Conservation (phyloP, 2,113 vertebrate species). For the Apodemus sylvaticus region DNA sequence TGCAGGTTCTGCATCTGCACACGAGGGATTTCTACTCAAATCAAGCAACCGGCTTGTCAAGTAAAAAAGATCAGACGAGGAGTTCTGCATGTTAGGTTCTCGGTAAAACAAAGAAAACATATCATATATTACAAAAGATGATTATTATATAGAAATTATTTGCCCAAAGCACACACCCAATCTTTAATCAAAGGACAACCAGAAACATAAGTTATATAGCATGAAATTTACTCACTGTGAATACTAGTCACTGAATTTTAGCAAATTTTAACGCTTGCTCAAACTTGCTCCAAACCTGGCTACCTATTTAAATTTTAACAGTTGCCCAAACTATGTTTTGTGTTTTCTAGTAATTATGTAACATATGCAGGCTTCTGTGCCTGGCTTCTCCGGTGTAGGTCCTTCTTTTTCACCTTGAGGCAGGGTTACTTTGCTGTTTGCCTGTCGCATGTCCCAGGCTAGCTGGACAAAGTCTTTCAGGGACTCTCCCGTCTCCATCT, state of each 20-base stretch:
- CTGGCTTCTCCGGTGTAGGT: neutral
- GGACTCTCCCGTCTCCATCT: neutral
- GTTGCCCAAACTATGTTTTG: neutral
- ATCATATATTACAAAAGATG: conserved; percentile 8
- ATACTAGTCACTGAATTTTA: neutral
- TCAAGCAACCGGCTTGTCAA: conserved; percentile 30
- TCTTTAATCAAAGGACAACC: neutral
- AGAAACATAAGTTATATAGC: conserved; percentile 33
- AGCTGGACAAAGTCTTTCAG: neutral
- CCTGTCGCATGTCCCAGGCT: neutral
- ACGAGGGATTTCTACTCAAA: neutral
- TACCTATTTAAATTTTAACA: neutral
- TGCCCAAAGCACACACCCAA: neutral
- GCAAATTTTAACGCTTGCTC: neutral
- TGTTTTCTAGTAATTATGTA: conserved; percentile 33
- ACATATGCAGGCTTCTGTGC: neutral
- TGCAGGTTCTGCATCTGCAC: neutral
- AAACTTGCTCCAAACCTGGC: neutral
- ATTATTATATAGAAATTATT: conserved; percentile 26
- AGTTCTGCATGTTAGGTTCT: neutral
- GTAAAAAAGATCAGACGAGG: neutral
- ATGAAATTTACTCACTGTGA: conserved; percentile 5
- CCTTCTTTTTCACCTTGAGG: neutral
- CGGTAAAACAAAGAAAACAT: conserved; percentile 26
- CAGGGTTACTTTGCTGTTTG: neutral